A percentile compares a stretch with the other conserved stretches of the same genome.
These are phyloP conservation scores for Perizoma flavofasciatum DNA, from an alignment of 2,888 invertebrate species.

Conservation along the genomic window DNA sequence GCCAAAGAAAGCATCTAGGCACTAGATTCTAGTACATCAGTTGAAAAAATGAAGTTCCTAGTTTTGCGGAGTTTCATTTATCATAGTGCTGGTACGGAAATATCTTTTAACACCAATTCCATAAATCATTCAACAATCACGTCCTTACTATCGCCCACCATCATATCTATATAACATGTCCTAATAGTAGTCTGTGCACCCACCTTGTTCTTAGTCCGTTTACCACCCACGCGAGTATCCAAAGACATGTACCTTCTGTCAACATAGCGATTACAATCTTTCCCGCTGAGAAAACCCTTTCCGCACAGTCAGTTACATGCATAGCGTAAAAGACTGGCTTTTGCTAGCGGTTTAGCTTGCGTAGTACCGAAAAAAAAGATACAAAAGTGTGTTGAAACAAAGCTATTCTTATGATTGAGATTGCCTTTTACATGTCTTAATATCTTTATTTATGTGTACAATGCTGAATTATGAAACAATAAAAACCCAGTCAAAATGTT, in stretches of 20 bases:
- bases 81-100: slow-evolving; percentile 1
- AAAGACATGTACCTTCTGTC: slow-evolving; percentile 20
- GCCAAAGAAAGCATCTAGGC: too few species aligned
- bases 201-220: slow-evolving; percentile 53
- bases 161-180: background rate
- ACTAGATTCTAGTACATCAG: too few species aligned
- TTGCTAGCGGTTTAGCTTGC: too few species aligned
- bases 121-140: slow-evolving; percentile 25
- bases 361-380: too few species aligned
- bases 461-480: too few species aligned
- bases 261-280: slow-evolving; percentile 32
- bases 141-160: slow-evolving; percentile 24
- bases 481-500: too few species aligned
- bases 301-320: slow-evolving; percentile 22
- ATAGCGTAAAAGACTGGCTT: background rate
- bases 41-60: too few species aligned
- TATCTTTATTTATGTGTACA: too few species aligned
- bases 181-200: slow-evolving; percentile 41
- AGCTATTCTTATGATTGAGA: too few species aligned
- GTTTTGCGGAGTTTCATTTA: too few species aligned
- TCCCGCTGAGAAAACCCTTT: slow-evolving; percentile 36
- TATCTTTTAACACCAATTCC: background rate
- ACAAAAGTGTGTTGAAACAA: too few species aligned
- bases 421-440: too few species aligned
- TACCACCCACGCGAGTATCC: slow-evolving; percentile 54